Conservation (phyloP, 2,888 invertebrate species). For the Conchocele bisecta region DNA sequence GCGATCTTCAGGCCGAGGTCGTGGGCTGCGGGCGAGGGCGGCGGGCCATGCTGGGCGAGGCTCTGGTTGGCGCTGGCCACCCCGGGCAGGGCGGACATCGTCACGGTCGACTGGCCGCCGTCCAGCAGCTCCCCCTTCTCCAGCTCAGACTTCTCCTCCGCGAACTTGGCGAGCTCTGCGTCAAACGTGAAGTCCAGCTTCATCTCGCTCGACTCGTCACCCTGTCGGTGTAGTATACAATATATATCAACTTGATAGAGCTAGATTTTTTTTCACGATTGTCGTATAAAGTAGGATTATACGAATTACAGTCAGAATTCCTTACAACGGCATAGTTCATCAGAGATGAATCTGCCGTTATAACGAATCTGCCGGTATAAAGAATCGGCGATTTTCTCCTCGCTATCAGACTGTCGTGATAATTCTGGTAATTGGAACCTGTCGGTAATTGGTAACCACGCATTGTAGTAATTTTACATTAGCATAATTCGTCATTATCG, state of each 20-base stretch:
- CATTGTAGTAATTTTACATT: too few relatives aligned
- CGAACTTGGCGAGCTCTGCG: conserved; percentile 86
- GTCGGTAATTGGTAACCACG: too few relatives aligned
- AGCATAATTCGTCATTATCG: too few relatives aligned
- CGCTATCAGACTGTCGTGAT: too few relatives aligned
- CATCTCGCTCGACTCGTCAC: conserved; percentile 87
- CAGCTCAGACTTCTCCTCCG: conserved; percentile 74
- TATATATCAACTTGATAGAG: neutral
- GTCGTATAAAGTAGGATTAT: too few relatives aligned
- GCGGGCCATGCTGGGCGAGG: conserved; percentile 58
- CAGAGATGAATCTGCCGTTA: too few relatives aligned
- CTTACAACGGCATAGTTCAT: too few relatives aligned
- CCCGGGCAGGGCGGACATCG: conserved; percentile 52
- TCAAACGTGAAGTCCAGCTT: conserved; percentile 96
- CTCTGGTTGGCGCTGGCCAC: conserved; percentile 44
- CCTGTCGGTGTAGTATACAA: conserved; percentile 43
- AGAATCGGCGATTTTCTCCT: too few relatives aligned
- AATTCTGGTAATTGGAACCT: too few relatives aligned
- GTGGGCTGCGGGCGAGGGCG: conserved; percentile 88
- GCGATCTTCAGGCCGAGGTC: conserved; percentile 97
- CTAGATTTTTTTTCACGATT: too few relatives aligned
- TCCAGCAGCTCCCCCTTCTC: conserved; percentile 49
- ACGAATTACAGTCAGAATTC: too few relatives aligned
- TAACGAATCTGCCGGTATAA: too few relatives aligned
- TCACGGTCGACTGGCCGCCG: conserved; percentile 50